Base-by-base conservation (phyloP, 2,113 vertebrate species). In the Enhydra lutris region DNA sequence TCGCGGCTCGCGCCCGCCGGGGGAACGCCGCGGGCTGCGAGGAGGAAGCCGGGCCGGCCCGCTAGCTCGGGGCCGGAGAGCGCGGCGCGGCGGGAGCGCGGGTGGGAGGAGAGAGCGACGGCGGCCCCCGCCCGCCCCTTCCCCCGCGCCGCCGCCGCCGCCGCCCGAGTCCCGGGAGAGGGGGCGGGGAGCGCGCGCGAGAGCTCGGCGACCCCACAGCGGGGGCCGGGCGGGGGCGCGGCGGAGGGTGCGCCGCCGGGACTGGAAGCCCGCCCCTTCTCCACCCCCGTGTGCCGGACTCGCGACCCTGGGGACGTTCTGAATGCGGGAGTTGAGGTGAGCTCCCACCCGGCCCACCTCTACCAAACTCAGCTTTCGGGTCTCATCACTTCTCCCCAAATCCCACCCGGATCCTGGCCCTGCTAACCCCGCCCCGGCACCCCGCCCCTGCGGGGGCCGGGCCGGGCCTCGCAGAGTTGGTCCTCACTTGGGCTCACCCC, bases 1-100 rank as follows among this genome's bases (percentile, higher is more conserved):
- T 98, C 92, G 97, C 96, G 36, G 74, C 95, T n/a, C 80, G 96
- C 96, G 88, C 86, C 82, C 39, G 92, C 95, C 92, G 23, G 59
- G 76, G 95, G 71, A 79, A 83, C 63, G 57, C 91, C 79, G 94
- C 95, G 80, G 92, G 84, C 39, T 61, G 82, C 85, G 6, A 52
- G 61, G 31, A 82, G 73, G 78, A 82, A 45, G 88, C 65, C 14
- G 50, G 15, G 26, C n/a, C 50, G 79, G 79, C 34, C 81, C 17
- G 59, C 59, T 61, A 4, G 71, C 91, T 52, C 3, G 21, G 81
- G 17, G 87, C 94, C 9, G 73, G 82, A 86, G 42, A 95, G 91
- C 80, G 87, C 73, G 39, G 92, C 50, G 95, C 92, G 45, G 95
- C 96, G 85, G 74, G 94, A 90, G 95, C 95, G 91, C 89, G 57